phyloP scores from a whole-genome alignment of 2,888 invertebrate species.

The Melieria omissa region DNA sequence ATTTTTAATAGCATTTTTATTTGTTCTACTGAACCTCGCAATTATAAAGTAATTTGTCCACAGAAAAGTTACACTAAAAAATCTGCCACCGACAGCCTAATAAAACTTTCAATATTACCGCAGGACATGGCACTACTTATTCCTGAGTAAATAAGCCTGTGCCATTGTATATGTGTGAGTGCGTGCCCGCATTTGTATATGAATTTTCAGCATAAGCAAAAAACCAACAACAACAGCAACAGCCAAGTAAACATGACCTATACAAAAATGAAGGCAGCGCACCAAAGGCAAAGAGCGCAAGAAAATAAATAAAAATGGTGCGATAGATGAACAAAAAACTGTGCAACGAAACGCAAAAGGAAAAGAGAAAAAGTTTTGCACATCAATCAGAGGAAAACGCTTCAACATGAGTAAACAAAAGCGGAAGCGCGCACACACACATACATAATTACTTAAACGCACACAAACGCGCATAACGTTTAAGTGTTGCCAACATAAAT shows the following conservation, averaged over 20 bases:
- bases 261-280: constrained; percentile 12
- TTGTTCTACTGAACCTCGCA: no score
- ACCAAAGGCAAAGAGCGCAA: no score
- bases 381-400: constrained; percentile 28
- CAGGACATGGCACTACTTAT: no score
- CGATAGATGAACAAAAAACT: not conserved
- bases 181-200: no score
- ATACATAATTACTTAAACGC: constrained; percentile 5
- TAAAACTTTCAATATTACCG: no score
- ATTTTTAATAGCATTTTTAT: no score
- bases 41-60: no score
- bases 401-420: constrained; percentile 20
- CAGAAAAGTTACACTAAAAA: no score
- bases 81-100: no score
- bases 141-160: no score
- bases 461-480: not conserved
- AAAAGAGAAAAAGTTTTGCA: constrained; percentile 5
- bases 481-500: constrained; percentile 13
- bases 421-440: not conserved
- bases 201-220: not conserved
- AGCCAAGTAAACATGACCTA: constrained; percentile 26
- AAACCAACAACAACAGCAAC: not conserved
- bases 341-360: not conserved
- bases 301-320: no score
- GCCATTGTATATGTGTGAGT: no score